phyloP scores from a whole-genome alignment of 2,797 vertebrate genomes.

The Myiotriccus ornatus region DNA sequence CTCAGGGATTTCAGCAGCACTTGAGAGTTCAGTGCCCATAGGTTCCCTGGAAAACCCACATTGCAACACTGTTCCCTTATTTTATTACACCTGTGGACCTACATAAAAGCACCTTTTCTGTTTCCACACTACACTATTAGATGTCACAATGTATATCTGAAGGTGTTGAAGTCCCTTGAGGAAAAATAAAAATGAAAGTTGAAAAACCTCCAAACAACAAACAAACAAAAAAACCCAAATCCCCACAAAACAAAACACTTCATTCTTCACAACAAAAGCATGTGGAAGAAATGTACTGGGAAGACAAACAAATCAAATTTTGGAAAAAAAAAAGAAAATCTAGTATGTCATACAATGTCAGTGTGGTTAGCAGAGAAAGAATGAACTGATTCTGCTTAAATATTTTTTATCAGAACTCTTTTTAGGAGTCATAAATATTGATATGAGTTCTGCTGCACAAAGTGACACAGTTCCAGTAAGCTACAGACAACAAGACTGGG shows the following conservation, averaged over 20 bases:
- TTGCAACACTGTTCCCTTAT: accelerated
- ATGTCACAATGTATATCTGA: background rate
- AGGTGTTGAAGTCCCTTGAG: background rate
- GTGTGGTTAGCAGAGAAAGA: background rate
- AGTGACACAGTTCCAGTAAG: background rate
- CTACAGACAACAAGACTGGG: background rate
- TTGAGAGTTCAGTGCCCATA: accelerated
- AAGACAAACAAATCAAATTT: background rate
- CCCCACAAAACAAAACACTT: background rate
- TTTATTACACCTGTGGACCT: background rate
- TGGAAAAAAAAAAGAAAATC: background rate
- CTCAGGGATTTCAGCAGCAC: background rate
- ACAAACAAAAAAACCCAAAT: background rate
- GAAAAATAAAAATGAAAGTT: background rate
- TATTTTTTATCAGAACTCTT: background rate
- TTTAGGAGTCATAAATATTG: background rate
- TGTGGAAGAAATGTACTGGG: accelerated
- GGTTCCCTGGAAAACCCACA: background rate
- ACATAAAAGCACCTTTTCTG: background rate
- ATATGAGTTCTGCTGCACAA: background rate
- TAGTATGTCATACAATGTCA: background rate
- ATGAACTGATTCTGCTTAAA: background rate
- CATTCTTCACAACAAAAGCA: background rate
- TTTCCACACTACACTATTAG: background rate
- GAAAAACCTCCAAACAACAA: background rate